A percentile compares a stretch with the other conserved stretches of the same genome.
These are phyloP conservation scores for Agonum fuliginosum DNA, from an alignment of 2,888 invertebrate species.

Conservation along the genomic window DNA sequence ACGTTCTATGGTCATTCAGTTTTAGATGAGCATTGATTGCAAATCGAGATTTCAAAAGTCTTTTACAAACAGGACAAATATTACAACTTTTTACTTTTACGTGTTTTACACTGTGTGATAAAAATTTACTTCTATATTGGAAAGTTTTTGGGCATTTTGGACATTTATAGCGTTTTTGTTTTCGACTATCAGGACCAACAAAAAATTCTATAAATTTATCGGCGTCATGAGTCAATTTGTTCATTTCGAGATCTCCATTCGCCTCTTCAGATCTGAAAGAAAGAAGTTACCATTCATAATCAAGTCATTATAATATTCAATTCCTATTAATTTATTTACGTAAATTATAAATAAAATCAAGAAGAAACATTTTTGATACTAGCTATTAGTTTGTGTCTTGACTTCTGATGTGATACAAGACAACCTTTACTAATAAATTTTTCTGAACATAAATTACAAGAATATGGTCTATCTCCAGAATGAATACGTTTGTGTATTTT, in stretches of 20 bases:
- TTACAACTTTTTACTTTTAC: conserved; percentile 66
- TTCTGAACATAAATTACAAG: conserved; percentile 61
- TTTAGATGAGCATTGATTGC: conserved; percentile 70
- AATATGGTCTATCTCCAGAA: conserved; percentile 58
- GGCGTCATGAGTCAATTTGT: conserved; percentile 8
- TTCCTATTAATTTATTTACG: too few species aligned
- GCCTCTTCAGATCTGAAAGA: conserved; percentile 47
- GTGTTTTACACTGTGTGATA: conserved; percentile 44
- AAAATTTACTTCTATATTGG: conserved; percentile 38
- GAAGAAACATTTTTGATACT: background rate
- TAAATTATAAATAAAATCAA: background rate
- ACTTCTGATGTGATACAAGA: conserved; percentile 65
- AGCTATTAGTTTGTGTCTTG: conserved; percentile 25
- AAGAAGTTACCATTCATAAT: conserved; percentile 43
- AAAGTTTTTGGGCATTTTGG: conserved; percentile 36
- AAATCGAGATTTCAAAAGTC: conserved; percentile 67
- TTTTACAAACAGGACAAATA: conserved; percentile 68
- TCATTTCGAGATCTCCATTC: conserved; percentile 62
- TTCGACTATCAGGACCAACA: conserved; percentile 63
- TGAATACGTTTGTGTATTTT: conserved; percentile 65
- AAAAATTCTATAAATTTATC: conserved; percentile 21
- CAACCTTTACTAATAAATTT: conserved; percentile 66
- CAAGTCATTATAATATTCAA: too few species aligned
- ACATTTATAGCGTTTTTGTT: conserved; percentile 37
- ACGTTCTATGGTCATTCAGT: conserved; percentile 72